Evolutionary conservation across 2,797 vertebrate species (phyloP).

Genomic region (Gambusia yucatana): DNA sequence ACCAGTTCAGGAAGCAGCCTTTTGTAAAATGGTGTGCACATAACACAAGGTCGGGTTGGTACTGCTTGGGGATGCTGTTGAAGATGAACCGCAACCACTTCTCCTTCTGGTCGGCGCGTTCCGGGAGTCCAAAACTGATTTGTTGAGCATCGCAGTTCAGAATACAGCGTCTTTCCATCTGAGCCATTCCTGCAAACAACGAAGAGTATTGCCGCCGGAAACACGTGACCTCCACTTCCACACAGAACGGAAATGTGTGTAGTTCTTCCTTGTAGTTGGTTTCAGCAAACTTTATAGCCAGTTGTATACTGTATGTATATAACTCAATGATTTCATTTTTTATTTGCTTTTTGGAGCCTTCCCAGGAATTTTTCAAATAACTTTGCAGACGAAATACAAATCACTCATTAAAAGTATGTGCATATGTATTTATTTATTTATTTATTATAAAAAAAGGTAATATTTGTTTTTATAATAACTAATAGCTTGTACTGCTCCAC

Average conservation of each 20-base stretch:
- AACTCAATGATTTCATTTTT: not conserved
- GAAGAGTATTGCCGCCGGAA: not conserved
- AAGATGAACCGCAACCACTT: constrained; percentile 2
- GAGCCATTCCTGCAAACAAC: not conserved
- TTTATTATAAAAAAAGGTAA: no score
- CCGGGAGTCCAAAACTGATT: not conserved
- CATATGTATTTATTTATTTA: no score
- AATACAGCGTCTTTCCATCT: not conserved
- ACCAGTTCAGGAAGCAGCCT: not conserved
- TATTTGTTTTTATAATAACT: not conserved
- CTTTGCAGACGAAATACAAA: not conserved
- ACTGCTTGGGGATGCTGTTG: not conserved
- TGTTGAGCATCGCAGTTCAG: not conserved
- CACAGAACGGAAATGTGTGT: not conserved
- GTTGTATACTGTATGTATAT: not conserved
- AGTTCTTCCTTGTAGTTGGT: not conserved
- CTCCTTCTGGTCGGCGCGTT: not conserved
- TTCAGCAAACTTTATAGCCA: not conserved
- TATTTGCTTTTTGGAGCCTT: not conserved
- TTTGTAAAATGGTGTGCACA: not conserved
- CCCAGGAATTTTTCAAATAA: not conserved
- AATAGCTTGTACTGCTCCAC: not conserved
- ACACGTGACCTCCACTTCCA: not conserved
- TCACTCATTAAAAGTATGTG: not conserved
- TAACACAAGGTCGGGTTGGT: not conserved